Evolutionary conservation across 2,888 invertebrate genomes (phyloP), one percentile per base, ranked within the genome.

Genomic region (Conus canariensis): DNA sequence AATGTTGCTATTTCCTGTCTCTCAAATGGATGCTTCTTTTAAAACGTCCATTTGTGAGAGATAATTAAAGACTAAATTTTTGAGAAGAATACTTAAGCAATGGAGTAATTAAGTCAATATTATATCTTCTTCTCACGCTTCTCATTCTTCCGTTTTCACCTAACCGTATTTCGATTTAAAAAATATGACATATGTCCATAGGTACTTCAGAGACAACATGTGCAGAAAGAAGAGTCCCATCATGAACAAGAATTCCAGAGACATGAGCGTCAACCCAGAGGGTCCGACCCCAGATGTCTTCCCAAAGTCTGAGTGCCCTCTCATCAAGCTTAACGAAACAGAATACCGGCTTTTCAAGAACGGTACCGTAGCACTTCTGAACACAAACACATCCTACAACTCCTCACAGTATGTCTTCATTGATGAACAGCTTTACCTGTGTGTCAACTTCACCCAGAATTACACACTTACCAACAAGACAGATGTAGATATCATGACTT

Each of bases 371-470:
- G 83, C 88, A 22, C 86, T 90, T 9, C 10, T 70, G 8, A 80
- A 77, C 9, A 88, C 88, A 19, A 77, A 90, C 58, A 74, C 70
- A 14, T 56, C 80, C 25, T 91, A 91, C 88, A 88, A 88, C 58
- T 30, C 25, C 5, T 88, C 90, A 25, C 91, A 92, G 16, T 91
- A 92, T 87, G 83, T 77, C 86, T 22, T 91, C 64, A 64, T 86
- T 22, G 92, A 88, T 1, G 67, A n/a, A 14, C 88, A 90, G 58
- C 91, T 91, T 30, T 92, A 91, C 92, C 89, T 94, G 14, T 93
- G 93, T 89, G 85, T 91, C 14, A 88, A 92, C 59, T 90, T 88
- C 14, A 90, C 89, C 22, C 89, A 89, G 82, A 91, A 91, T 85
- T 90, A 88, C 70, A 91, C 91, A 6, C 70, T 74, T 9, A 91